Base-by-base conservation (phyloP, 2,888 invertebrate genomes). In the Amorpha juglandis region DNA sequence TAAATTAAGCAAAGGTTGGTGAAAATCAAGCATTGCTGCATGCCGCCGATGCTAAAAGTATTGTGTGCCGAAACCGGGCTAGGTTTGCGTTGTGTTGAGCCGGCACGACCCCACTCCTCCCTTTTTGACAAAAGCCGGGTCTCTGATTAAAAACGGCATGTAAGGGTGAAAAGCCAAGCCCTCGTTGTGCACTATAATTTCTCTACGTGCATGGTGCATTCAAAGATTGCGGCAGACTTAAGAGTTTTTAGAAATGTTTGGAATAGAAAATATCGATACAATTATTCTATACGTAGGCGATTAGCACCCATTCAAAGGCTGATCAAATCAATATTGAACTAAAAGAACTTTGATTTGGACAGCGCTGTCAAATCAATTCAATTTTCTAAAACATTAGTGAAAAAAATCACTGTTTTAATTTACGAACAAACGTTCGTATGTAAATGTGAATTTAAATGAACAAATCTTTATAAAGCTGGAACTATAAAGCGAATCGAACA, bases 101-200 rank as follows among this genome's bases (percentile, higher is more conserved):
- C 16, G 6, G 51, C 27, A 48, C 63, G 45, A 52, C 51, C 42
- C 14, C 21, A 51, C 9, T 14, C 33, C 21, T 19, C 52, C 21
- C 33, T 35, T 69, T 21, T 55, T 66, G 63, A 75, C 71, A 73
- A 73, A 74, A 67, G 69, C 35, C 48, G 58, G 50, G 38, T 42
- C 58, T 65, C 62, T 75, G 75, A 74, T 74, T 75, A 75, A 74
- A 75, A 74, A 73, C 68, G 38, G 63, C 7, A 48, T 38, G 62
- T 9, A 27, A 48, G 38, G 64, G 35, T 55, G 47, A 64, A 64
- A 45, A 48, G 58, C 47, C 55, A 52, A 45, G 64, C 52, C 45
- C 58, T 42, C 19, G 58, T 42, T 51, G 38, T 63, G 66, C 63
- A 74, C 73, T 69, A 69, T 72, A 67, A 64, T 66, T 71, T 66